phyloP scores from a whole-genome alignment of 2,888 invertebrate genomes.

The Liodrosophila aerea region DNA sequence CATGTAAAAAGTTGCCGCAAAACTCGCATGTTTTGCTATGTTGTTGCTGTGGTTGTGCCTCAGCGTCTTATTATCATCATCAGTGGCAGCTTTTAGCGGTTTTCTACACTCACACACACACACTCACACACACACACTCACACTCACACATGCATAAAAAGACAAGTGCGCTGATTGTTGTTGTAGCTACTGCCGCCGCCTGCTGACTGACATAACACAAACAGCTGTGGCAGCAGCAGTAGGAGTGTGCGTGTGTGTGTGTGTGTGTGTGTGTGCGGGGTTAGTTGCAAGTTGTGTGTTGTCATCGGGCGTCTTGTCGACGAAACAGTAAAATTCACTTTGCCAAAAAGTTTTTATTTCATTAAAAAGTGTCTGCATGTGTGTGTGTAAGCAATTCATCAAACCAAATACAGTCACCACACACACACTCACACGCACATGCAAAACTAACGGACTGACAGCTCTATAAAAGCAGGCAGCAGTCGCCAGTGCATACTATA shows the following conservation, averaged over 20 bases:
- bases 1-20: constrained; percentile 27
- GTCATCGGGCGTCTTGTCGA: constrained; percentile 50
- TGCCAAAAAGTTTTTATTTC: constrained; percentile 78
- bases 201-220: constrained; percentile 44
- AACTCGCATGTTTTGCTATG: constrained; percentile 54
- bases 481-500: constrained; percentile 35
- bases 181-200: constrained; percentile 10
- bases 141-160: not conserved
- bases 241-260: not conserved
- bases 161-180: constrained; percentile 15
- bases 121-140: constrained; percentile 9
- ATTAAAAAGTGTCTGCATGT: constrained; percentile 66
- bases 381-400: constrained; percentile 69
- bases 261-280: constrained; percentile 8
- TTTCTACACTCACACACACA: constrained; percentile 48
- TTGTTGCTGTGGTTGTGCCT: constrained; percentile 63
- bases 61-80: constrained; percentile 79
- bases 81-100: constrained; percentile 77
- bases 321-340: constrained; percentile 78
- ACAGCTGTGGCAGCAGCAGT: constrained; percentile 31
- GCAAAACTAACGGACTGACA: constrained; percentile 56
- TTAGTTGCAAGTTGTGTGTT: constrained; percentile 54
- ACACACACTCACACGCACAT: constrained; percentile 17
- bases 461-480: constrained; percentile 57
- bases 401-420: constrained; percentile 68